Conservation (phyloP, 30 jellyfish, hydroid and myxozoan genomes). For the Clytia hemisphaerica region DNA sequence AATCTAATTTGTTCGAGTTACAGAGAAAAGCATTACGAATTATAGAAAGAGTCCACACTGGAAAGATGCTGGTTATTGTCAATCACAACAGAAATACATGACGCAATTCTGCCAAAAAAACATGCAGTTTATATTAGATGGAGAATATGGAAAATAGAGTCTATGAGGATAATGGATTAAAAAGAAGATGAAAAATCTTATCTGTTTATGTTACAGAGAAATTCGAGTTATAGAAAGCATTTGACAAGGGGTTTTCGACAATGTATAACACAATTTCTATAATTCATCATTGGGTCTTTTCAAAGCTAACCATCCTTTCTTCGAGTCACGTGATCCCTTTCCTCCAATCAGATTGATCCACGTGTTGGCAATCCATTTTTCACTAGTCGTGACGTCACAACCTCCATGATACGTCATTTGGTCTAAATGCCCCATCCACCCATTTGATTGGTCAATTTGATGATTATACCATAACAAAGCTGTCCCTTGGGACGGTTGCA, state of each 20-base stretch:
- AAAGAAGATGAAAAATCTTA: too few species aligned
- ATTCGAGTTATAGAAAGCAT: too few species aligned
- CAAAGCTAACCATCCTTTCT: slow-evolving; percentile 58
- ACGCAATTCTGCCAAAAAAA: slow-evolving; percentile 37
- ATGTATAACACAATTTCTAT: too few species aligned
- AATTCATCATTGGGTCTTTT: too few species aligned
- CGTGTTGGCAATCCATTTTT: slow-evolving; percentile 72
- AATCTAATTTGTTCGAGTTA: too few species aligned
- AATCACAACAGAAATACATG: slow-evolving; percentile 27
- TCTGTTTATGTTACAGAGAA: too few species aligned
- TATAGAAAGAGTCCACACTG: too few species aligned
- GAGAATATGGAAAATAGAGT: too few species aligned
- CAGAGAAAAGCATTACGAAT: too few species aligned
- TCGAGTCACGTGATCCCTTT: slow-evolving; percentile 49
- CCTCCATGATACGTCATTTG: slow-evolving; percentile 80
- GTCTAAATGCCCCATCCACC: slow-evolving; percentile 66
- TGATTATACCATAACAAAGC: slow-evolving; percentile 85
- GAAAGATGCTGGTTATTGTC: slow-evolving; percentile 61
- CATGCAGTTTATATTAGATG: slow-evolving; percentile 49
- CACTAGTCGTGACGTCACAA: slow-evolving; percentile 65
- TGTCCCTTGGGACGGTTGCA: slow-evolving; percentile 64
- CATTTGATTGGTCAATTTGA: slow-evolving; percentile 53
- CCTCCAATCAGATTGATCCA: slow-evolving; percentile 81
- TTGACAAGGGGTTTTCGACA: too few species aligned
- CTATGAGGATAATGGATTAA: too few species aligned